Conservation (phyloP, 2,888 invertebrate genomes). For the Nomada fucata region DNA sequence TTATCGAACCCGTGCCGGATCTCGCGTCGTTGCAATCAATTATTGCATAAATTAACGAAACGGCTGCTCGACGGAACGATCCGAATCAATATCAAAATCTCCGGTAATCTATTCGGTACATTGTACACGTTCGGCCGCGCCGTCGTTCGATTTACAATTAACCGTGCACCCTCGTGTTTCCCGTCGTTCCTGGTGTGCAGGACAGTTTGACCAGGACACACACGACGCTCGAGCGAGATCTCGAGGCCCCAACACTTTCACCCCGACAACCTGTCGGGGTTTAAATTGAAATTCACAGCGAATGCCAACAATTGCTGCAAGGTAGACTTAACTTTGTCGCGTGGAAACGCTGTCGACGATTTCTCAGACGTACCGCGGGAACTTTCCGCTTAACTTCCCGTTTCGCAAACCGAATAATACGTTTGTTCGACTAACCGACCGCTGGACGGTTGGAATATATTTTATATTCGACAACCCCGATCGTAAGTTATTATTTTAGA, state of each 20-base stretch:
- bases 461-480: no score
- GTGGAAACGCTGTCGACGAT: not conserved
- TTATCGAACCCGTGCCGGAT: no score
- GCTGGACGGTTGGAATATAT: no score
- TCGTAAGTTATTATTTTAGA: no score
- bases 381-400: no score
- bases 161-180: constrained; percentile 42
- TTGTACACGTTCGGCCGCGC: constrained; percentile 17
- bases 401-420: no score
- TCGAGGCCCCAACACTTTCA: constrained; percentile 24
- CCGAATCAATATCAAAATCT: constrained; percentile 33
- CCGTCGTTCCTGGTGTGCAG: constrained; percentile 8
- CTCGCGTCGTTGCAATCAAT: not conserved
- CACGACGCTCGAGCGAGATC: constrained; percentile 22
- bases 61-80: constrained; percentile 7
- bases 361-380: not conserved
- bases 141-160: constrained; percentile 59
- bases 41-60: constrained; percentile 33
- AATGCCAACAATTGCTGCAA: not conserved
- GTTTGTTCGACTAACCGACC: no score
- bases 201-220: constrained; percentile 45
- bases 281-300: constrained; percentile 1
- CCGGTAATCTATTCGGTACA: constrained; percentile 31
- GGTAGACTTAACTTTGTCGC: not conserved
- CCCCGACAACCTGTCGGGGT: constrained; percentile 4